A percentile compares a stretch with the other conserved stretches of the same genome.
Evolutionary conservation across 1,140 invertebrate genomes (phyloP).

Genomic region (Drosophila novamexicana): DNA sequence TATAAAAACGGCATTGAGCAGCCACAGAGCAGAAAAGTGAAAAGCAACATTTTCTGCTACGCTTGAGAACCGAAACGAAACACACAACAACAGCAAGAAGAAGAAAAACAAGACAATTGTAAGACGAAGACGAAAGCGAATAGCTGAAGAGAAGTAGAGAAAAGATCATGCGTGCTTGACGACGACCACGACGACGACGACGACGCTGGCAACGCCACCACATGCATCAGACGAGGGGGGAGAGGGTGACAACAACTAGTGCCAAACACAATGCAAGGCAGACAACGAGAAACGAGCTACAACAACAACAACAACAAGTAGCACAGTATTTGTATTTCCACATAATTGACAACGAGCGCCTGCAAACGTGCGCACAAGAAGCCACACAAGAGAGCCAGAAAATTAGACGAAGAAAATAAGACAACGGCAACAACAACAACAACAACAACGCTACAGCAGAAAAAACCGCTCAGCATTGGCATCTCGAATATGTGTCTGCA

Average conservation of each 20-base stretch:
- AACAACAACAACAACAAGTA: neutral
- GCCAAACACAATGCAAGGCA: constrained; percentile 52
- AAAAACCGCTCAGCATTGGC: constrained; percentile 16
- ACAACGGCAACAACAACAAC: constrained; percentile 7
- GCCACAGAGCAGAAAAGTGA: constrained; percentile 48
- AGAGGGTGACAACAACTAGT: constrained; percentile 39
- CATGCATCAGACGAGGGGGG: constrained; percentile 19
- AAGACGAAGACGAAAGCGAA: constrained; percentile 37
- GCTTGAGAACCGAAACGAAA: constrained; percentile 52
- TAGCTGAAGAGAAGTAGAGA: constrained; percentile 47
- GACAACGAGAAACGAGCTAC: constrained; percentile 25
- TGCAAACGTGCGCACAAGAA: constrained; percentile 44
- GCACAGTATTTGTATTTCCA: constrained; percentile 42
- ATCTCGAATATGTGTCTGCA: constrained; percentile 10
- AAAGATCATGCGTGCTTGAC: constrained; percentile 57
- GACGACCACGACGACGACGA: constrained; percentile 18
- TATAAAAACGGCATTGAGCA: constrained; percentile 42
- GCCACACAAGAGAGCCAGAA: constrained; percentile 39
- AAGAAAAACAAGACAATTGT: constrained; percentile 22
- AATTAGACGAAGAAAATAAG: constrained; percentile 46
- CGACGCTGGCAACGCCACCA: constrained; percentile 21
- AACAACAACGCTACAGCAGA: constrained; percentile 10
- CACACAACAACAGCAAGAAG: constrained; percentile 15
- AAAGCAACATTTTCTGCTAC: constrained; percentile 49
- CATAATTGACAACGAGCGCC: constrained; percentile 49